These are phyloP conservation scores for Napeogenes inachia DNA, from an alignment of 2,888 invertebrate species.

Conservation along the genomic window DNA sequence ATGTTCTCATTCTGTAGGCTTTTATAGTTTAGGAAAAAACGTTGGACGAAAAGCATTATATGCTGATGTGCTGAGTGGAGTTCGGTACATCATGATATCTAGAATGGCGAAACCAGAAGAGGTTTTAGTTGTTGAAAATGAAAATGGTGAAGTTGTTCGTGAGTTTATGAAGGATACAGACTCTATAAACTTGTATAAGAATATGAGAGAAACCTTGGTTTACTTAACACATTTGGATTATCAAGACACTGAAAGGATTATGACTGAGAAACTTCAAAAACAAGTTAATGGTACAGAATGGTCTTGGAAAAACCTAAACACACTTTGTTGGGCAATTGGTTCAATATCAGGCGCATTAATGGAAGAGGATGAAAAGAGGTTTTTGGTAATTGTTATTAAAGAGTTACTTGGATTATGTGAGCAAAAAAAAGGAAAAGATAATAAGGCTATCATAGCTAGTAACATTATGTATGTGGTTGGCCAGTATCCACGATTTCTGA, in stretches of 20 bases:
- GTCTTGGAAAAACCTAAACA: constrained; percentile 99
- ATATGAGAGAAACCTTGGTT: constrained; percentile 98
- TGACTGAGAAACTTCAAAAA: constrained; percentile 98
- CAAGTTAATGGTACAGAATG: constrained; percentile 99
- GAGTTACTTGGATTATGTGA: constrained; percentile 98
- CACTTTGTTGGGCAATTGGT: constrained; percentile 99
- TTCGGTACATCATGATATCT: constrained; percentile 98
- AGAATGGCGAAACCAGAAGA: constrained; percentile 99
- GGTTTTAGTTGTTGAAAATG: constrained; percentile 99
- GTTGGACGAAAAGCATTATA: constrained; percentile 84
- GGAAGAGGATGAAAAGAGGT: constrained; percentile 99
- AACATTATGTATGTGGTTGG: constrained; percentile 99
- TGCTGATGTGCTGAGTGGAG: constrained; percentile 88
- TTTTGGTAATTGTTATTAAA: constrained; percentile 98
- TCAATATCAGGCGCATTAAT: constrained; percentile 99
- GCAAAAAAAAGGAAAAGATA: constrained; percentile 99
- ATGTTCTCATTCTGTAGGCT: constrained; percentile 73
- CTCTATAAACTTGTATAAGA: constrained; percentile 99
- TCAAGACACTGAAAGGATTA: constrained; percentile 97
- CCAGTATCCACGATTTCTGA: constrained; percentile 97
- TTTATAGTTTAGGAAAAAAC: constrained; percentile 62
- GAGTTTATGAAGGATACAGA: constrained; percentile 99
- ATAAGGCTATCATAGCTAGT: constrained; percentile 99
- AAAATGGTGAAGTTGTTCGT: constrained; percentile 98
- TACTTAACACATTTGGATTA: constrained; percentile 99